These are phyloP conservation scores for Stramonita haemastoma DNA, from an alignment of 2,888 invertebrate genomes.

Conservation along the genomic window DNA sequence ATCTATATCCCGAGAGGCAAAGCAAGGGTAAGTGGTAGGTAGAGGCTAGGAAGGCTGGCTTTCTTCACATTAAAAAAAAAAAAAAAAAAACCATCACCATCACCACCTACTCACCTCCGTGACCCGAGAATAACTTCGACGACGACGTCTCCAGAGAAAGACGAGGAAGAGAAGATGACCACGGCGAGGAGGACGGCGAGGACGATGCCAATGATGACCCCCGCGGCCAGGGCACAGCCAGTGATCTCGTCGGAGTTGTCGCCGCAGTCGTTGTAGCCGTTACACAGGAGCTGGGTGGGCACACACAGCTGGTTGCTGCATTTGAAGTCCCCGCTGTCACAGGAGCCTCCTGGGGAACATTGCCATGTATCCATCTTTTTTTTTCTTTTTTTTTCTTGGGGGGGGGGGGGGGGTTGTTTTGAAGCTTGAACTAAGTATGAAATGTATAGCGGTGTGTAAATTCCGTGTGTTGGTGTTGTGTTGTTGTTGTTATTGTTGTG, in stretches of 20 bases:
- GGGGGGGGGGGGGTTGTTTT: too few species aligned
- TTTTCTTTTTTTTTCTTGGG: too few species aligned
- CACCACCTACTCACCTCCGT: background rate
- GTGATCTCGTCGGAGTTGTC: constrained; percentile 38
- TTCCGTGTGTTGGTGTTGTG: too few species aligned
- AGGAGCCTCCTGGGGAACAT: too few species aligned
- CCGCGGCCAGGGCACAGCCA: constrained; percentile 4
- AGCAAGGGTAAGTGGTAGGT: too few species aligned
- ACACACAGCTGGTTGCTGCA: constrained; percentile 65
- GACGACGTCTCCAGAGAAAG: background rate
- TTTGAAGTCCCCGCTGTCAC: constrained; percentile 46
- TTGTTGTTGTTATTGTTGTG: too few species aligned
- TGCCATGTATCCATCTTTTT: too few species aligned
- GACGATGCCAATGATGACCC: constrained; percentile 34
- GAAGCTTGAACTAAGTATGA: too few species aligned
- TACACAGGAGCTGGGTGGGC: constrained; percentile 56
- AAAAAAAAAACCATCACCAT: background rate
- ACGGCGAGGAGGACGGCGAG: constrained; percentile 23
- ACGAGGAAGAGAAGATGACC: background rate
- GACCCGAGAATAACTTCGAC: constrained; percentile 15
- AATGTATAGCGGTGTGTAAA: too few species aligned
- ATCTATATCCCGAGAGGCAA: too few species aligned
- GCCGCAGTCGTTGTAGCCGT: constrained; percentile 64
- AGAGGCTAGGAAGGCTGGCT: too few species aligned
- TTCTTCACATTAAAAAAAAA: background rate